Evolutionary conservation across 2,113 vertebrate species (phyloP).

Genomic region (Pyrgilauda ruficollis): DNA sequence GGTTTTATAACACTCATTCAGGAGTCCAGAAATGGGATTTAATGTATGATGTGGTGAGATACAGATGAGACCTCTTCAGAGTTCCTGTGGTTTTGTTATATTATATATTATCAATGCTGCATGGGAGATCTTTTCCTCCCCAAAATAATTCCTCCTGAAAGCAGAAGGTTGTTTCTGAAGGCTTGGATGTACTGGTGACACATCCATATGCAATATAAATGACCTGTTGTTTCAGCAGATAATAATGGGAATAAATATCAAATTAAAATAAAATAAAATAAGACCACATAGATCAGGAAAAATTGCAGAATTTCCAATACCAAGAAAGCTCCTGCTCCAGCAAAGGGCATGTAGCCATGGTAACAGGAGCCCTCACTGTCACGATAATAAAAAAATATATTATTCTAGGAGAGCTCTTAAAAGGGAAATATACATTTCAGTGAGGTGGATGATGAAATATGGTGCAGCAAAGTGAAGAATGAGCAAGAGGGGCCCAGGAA

Average conservation of each 20-base stretch:
- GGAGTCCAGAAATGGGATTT: conserved; percentile 15
- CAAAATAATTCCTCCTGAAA: neutral
- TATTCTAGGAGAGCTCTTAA: conserved; percentile 60
- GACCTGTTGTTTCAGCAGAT: conserved; percentile 32
- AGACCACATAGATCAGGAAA: neutral
- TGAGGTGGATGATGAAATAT: conserved; percentile 39
- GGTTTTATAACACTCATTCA: conserved; percentile 7
- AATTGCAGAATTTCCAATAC: conserved; percentile 40
- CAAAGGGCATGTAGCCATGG: conserved; percentile 61
- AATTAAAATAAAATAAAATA: neutral
- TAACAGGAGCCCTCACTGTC: conserved; percentile 65
- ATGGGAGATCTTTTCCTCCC: accelerated
- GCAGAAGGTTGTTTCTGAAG: neutral
- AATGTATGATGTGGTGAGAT: neutral
- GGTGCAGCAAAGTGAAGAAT: neutral
- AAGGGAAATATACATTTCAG: conserved; percentile 63
- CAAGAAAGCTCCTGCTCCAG: conserved; percentile 55
- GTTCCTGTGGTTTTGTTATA: neutral
- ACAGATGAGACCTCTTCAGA: conserved; percentile 26
- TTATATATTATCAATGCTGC: neutral
- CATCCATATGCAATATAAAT: neutral
- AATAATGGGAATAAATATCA: conserved; percentile 33
- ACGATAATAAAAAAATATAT: conserved; percentile 64
- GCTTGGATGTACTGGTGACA: neutral
- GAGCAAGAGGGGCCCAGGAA: neutral